phyloP scores from a whole-genome alignment of 2,113 vertebrate species.

The Nothobranchius kuhntae region DNA sequence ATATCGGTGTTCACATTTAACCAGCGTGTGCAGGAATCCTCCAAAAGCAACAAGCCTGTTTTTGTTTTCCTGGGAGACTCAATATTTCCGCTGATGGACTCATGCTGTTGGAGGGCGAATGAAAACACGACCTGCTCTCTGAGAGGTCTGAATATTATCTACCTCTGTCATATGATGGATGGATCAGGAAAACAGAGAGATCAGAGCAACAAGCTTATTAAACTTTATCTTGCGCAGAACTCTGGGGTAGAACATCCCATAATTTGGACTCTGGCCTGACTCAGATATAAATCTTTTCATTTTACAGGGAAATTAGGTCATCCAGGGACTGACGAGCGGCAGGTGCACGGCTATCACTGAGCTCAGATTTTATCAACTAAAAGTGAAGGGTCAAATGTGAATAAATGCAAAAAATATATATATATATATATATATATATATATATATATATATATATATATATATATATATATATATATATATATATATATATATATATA shows the following conservation, averaged over 20 bases:
- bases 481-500: too few species aligned
- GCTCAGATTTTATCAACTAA: neutral
- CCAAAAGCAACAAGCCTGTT: neutral
- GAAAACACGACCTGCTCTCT: slow-evolving; percentile 34
- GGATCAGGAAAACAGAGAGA: slow-evolving; percentile 12
- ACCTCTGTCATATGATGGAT: slow-evolving; percentile 22
- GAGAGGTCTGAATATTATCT: slow-evolving; percentile 36
- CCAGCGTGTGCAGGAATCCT: neutral
- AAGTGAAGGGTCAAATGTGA: neutral
- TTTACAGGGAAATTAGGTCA: neutral
- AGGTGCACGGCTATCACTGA: neutral
- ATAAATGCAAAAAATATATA: neutral
- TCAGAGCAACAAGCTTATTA: slow-evolving; percentile 7
- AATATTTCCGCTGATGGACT: slow-evolving; percentile 20
- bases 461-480: neutral
- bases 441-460: too few species aligned
- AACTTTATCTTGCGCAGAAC: neutral
- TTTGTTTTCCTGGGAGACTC: neutral
- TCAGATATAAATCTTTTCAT: neutral
- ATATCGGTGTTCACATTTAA: neutral
- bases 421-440: too few species aligned
- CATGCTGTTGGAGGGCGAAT: slow-evolving; percentile 38
- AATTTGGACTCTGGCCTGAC: slow-evolving; percentile 1
- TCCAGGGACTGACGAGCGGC: neutral
- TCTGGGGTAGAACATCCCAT: neutral